phyloP scores from a whole-genome alignment of 2,797 vertebrate genomes.

The Cirrhinus molitorella region DNA sequence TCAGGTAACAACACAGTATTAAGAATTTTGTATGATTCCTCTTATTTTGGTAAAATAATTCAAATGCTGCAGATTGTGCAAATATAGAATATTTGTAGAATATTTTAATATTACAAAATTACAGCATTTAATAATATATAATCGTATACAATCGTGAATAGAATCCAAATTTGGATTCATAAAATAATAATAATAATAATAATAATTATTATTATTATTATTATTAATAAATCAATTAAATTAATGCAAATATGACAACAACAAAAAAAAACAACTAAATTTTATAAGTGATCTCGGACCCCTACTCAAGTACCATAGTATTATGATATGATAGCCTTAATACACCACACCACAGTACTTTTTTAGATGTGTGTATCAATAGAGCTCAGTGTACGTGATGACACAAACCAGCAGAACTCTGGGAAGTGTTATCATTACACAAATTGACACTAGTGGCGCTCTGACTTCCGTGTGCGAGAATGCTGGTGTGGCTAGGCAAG shows the following conservation, averaged over 20 bases:
- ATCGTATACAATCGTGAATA: too few species aligned
- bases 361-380: background rate
- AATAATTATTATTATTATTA: background rate
- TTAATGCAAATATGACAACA: background rate
- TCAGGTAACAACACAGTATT: too few species aligned
- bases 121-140: too few species aligned
- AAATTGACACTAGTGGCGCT: constrained; percentile 28
- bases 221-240: too few species aligned
- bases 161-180: too few species aligned
- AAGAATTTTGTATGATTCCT: too few species aligned
- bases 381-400: constrained; percentile 51
- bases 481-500: constrained; percentile 35
- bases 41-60: too few species aligned
- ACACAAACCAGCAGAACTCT: constrained; percentile 42
- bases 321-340: background rate
- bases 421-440: constrained; percentile 47
- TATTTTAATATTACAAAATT: too few species aligned
- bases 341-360: background rate
- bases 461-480: constrained; percentile 27
- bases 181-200: background rate
- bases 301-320: background rate
- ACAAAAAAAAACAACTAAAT: background rate
- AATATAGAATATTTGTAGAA: too few species aligned
- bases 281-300: background rate
- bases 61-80: too few species aligned